These are phyloP conservation scores for Saccostrea glomerata DNA, from an alignment of 1,140 invertebrate genomes.

Conservation along the genomic window DNA sequence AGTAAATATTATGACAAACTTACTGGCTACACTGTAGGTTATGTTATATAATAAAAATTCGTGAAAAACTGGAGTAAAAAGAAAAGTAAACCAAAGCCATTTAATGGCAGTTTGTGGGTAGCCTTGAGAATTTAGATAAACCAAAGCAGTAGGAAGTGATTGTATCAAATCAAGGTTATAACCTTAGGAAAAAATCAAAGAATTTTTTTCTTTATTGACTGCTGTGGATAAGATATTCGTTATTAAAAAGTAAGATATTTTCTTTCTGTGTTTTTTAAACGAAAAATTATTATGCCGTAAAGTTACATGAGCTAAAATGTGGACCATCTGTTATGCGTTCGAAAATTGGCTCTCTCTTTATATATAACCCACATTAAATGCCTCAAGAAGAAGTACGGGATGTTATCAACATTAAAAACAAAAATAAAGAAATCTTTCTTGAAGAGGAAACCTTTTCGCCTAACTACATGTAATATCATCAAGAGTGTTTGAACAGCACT, in stretches of 20 bases:
- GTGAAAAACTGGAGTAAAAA: not conserved
- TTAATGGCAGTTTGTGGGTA: slow-evolving; percentile 8
- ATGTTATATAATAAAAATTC: not conserved
- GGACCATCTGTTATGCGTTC: not conserved
- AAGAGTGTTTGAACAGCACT: not conserved
- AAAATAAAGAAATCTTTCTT: not conserved
- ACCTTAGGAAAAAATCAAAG: not conserved
- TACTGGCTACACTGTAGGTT: not conserved
- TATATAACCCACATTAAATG: not conserved
- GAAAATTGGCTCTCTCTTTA: not conserved
- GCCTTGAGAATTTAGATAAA: not conserved
- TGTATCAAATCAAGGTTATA: not conserved
- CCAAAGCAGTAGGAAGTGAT: not conserved
- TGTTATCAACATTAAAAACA: not conserved
- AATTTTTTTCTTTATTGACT: not conserved
- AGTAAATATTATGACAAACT: not conserved
- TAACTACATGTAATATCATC: not conserved
- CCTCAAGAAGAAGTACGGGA: not conserved
- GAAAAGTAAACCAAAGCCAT: not conserved
- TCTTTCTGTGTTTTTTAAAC: not conserved
- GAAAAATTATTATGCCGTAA: not conserved
- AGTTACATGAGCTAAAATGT: not conserved
- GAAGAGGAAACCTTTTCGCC: not conserved
- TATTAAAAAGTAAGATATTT: not conserved
- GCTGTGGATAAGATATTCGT: not conserved